Evolutionary conservation across 2,888 invertebrate genomes (phyloP).

Genomic region (Spicauda simplicius): DNA sequence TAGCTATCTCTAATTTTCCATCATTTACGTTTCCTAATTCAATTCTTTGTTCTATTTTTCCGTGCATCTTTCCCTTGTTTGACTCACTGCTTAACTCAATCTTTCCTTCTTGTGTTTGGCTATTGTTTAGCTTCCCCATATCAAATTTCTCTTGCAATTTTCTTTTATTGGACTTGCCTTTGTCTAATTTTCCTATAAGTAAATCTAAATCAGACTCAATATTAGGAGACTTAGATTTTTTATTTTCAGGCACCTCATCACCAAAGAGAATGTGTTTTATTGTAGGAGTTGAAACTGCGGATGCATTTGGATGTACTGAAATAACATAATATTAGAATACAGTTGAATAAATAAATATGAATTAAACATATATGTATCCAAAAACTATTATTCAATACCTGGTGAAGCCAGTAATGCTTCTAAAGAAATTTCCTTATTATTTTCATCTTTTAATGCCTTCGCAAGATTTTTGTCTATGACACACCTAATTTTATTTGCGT

Average conservation of each 20-base stretch:
- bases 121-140: neutral
- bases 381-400: too few relatives aligned
- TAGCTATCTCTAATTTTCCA: constrained; percentile 31
- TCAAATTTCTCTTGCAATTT: neutral
- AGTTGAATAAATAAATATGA: too few relatives aligned
- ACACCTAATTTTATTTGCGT: constrained; percentile 42
- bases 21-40: neutral
- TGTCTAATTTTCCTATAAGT: constrained; percentile 16
- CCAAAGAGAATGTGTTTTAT: constrained; percentile 72
- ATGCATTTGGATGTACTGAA: constrained; percentile 47
- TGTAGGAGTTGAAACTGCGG: constrained; percentile 63
- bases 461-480: constrained; percentile 67
- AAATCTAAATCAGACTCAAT: constrained; percentile 23
- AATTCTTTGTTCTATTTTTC: constrained; percentile 6
- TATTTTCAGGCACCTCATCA: constrained; percentile 38
- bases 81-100: neutral
- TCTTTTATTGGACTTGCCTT: neutral
- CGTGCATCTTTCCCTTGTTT: constrained; percentile 23
- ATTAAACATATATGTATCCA: too few relatives aligned
- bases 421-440: constrained; percentile 55
- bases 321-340: constrained; percentile 11
- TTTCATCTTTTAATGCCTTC: constrained; percentile 59
- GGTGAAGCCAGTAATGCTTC: constrained; percentile 66
- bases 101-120: neutral
- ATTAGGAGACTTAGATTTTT: constrained; percentile 34